A percentile compares a stretch with the other conserved stretches of the same genome.
Evolutionary conservation across 2,113 vertebrate genomes (phyloP).

Genomic region (Thinocorus orbignyianus): DNA sequence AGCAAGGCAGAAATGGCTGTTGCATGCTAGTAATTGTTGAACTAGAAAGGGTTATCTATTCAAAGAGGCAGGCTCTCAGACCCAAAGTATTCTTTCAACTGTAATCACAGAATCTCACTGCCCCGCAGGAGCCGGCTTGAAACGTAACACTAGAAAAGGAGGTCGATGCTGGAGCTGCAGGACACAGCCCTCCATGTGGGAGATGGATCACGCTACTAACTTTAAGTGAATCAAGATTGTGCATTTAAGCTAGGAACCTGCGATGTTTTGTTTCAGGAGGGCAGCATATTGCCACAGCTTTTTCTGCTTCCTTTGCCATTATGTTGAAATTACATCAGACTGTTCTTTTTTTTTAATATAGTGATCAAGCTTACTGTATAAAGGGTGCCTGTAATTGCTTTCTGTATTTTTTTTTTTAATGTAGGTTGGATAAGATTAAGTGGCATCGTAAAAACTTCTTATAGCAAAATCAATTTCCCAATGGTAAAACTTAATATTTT

Average conservation of each 20-base stretch:
- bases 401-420: slow-evolving; percentile 47
- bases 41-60: slow-evolving; percentile 18
- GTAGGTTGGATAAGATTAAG: slow-evolving; percentile 69
- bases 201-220: slow-evolving; percentile 29
- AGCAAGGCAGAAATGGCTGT: background rate
- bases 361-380: slow-evolving; percentile 65
- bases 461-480: slow-evolving; percentile 70
- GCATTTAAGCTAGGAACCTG: slow-evolving; percentile 30
- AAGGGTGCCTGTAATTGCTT: slow-evolving; percentile 60
- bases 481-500: slow-evolving; percentile 68
- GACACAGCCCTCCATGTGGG: background rate
- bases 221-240: slow-evolving; percentile 54
- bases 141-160: slow-evolving; percentile 41
- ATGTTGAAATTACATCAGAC: slow-evolving; percentile 53
- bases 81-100: slow-evolving; percentile 34
- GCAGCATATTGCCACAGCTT: slow-evolving; percentile 14
- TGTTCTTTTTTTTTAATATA: slow-evolving; percentile 71
- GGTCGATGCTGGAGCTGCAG: slow-evolving; percentile 24
- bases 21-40: background rate
- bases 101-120: slow-evolving; percentile 30
- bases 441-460: slow-evolving; percentile 65
- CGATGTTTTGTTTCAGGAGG: slow-evolving; percentile 32
- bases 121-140: slow-evolving; percentile 4
- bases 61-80: background rate
- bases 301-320: slow-evolving; percentile 52